Evolutionary conservation across 2,113 vertebrate genomes (phyloP), one percentile per base, ranked within the genome.

Genomic region (Ivindomyrus marchei): DNA sequence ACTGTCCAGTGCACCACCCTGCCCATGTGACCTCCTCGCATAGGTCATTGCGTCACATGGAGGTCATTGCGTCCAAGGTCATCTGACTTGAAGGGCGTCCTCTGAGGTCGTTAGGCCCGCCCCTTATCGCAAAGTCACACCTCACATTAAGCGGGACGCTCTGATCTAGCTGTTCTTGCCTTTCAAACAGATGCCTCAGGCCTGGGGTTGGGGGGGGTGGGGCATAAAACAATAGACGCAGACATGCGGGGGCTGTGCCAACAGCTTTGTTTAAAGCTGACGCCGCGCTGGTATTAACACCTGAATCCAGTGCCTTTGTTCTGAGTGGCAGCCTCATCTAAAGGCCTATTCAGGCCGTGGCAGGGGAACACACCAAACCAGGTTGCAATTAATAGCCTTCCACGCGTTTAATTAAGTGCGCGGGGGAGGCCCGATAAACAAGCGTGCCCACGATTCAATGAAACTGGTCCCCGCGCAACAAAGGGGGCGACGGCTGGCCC

Each of bases 401-500:
- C 91, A 94, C 94, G 92, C 94, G 94, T 95, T 95, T 96, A 96
- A 95, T 95, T 96, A 96, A 96, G 94, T 95, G 94, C 92, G 92
- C 93, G 93, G 90, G 91, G 92, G 53, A 92, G 92, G 91, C 91
- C 90, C 90, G 92, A 92, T 93, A 95, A 95, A 95, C 94, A 96
- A 95, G 95, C 94, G 95, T 47, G n/a, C 62, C 27, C 56, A 47
- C n/a, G 50, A 86, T n/a, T 53, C 87, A 36, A 19, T 11, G 45
- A 47, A 74, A n/a, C 31, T 31, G 19, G 70, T 88, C 92, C 88
- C 92, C 92, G 91, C 91, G 92, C 94, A 80, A 95, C 94, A 95
- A 93, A 95, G 93, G 94, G 94, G 92, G 89, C 90, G 94, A 92
- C 94, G 93, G 93, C 93, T 90, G 91, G 90, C 91, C 92, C 92